Percentiles rank a stretch among this genome's conserved stretches.
These are phyloP conservation scores for Orthosia cruda DNA, from an alignment of 2,888 invertebrate genomes.

Conservation along the genomic window DNA sequence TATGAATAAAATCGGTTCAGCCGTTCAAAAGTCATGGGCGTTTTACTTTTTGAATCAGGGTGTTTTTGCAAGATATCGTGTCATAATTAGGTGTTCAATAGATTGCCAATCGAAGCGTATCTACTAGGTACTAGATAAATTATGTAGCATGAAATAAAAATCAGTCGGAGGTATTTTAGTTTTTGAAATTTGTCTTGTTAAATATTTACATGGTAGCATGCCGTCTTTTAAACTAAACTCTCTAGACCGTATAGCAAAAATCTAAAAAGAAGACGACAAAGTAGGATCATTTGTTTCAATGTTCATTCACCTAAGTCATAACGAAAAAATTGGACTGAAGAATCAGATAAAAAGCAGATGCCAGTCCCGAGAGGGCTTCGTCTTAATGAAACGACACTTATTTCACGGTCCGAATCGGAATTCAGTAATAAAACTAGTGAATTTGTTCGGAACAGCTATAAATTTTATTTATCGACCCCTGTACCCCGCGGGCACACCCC, in stretches of 20 bases:
- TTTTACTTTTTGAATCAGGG: no score
- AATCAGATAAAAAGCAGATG: conserved; percentile 43
- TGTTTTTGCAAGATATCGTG: no score
- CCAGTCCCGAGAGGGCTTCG: conserved; percentile 37
- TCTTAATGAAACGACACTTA: conserved; percentile 70
- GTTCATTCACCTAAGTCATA: conserved; percentile 21
- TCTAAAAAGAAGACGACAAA: background rate
- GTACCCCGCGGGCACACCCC: background rate
- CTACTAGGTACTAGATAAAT: no score
- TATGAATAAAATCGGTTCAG: no score
- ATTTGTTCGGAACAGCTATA: conserved; percentile 71
- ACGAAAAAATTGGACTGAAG: conserved; percentile 3
- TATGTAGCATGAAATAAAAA: no score
- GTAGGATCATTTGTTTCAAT: background rate
- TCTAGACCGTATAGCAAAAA: background rate
- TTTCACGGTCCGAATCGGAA: conserved; percentile 71
- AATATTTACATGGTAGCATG: background rate
- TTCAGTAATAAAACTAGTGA: conserved; percentile 75
- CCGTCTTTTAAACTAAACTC: background rate
- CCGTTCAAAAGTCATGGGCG: no score
- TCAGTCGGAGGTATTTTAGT: no score
- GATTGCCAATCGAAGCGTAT: no score
- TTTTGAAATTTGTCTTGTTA: no score
- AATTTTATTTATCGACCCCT: conserved; percentile 73
- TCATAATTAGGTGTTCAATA: no score